Evolutionary conservation across 2,113 vertebrate genomes (phyloP).

Genomic region (Caranx ignobilis): DNA sequence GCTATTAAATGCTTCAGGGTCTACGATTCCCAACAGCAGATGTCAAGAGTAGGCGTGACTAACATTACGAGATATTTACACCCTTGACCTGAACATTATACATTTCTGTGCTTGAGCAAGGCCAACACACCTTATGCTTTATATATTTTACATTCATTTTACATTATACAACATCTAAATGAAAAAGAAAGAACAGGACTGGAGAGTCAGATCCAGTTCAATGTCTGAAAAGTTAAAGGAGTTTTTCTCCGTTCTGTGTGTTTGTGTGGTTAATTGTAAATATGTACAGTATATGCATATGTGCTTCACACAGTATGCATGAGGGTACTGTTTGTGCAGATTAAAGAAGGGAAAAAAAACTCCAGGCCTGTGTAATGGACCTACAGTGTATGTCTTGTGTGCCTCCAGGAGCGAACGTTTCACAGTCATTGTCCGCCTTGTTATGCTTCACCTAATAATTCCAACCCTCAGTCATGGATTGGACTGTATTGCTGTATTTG

Average conservation of each 20-base stretch:
- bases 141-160: slow-evolving; percentile 22
- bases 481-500: slow-evolving; percentile 42
- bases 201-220: background rate
- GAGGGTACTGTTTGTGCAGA: slow-evolving; percentile 33
- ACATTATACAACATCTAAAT: slow-evolving; percentile 23
- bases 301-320: slow-evolving; percentile 18
- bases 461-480: slow-evolving; percentile 59
- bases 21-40: slow-evolving; percentile 37
- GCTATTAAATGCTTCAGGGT: slow-evolving; percentile 41
- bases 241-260: background rate
- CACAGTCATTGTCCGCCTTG: slow-evolving; percentile 69
- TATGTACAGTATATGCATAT: slow-evolving; percentile 47
- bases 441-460: slow-evolving; percentile 72
- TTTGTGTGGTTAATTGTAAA: slow-evolving; percentile 22
- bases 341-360: slow-evolving; percentile 21
- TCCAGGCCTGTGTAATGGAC: slow-evolving; percentile 58
- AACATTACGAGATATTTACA: slow-evolving; percentile 52
- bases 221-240: slow-evolving; percentile 2
- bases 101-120: slow-evolving; percentile 6
- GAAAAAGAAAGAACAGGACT: background rate
- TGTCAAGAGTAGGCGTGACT: slow-evolving; percentile 36
- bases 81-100: slow-evolving; percentile 31
- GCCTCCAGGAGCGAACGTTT: slow-evolving; percentile 74
- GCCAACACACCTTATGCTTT: background rate
- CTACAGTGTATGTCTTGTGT: slow-evolving; percentile 72